Evolutionary conservation across 2,888 invertebrate species (phyloP).

Genomic region (Pecten maximus): DNA sequence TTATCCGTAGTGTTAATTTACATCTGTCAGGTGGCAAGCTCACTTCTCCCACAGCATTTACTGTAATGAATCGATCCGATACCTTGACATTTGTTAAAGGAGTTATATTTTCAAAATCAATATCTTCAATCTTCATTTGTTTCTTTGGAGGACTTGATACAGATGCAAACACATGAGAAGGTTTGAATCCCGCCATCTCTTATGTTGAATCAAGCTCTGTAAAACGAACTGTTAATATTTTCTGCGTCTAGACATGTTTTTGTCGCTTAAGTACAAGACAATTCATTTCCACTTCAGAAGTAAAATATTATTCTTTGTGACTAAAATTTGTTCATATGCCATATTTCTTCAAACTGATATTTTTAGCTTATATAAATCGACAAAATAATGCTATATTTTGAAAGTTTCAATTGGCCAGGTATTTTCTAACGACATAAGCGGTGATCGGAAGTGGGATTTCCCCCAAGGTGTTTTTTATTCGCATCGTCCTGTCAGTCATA

Average conservation of each 20-base stretch:
- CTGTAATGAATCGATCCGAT: slow-evolving; percentile 71
- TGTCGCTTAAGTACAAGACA: slow-evolving; percentile 36
- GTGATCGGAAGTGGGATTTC: slow-evolving; percentile 58
- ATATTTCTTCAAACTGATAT: not conserved
- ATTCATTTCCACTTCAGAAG: not conserved
- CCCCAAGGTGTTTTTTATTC: slow-evolving; percentile 53
- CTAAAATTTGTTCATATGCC: not conserved
- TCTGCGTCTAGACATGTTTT: slow-evolving; percentile 46
- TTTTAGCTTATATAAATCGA: not conserved
- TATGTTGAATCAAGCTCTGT: not conserved
- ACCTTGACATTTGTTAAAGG: slow-evolving; percentile 48
- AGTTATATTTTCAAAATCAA: slow-evolving; percentile 47
- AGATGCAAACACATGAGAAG: slow-evolving; percentile 54
- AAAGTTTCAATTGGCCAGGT: not conserved
- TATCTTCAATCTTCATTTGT: slow-evolving; percentile 33
- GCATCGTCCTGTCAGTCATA: slow-evolving; percentile 38
- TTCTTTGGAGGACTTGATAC: slow-evolving; percentile 44
- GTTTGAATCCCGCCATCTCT: slow-evolving; percentile 47
- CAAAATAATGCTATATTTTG: not conserved
- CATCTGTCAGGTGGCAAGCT: slow-evolving; percentile 77
- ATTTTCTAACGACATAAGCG: slow-evolving; percentile 52
- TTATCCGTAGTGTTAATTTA: slow-evolving; percentile 69
- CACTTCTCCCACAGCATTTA: slow-evolving; percentile 77
- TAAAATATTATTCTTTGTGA: not conserved
- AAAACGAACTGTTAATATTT: not conserved